phyloP scores from a whole-genome alignment of 1,140 invertebrate species.

The Acyrthosiphon pisum region DNA sequence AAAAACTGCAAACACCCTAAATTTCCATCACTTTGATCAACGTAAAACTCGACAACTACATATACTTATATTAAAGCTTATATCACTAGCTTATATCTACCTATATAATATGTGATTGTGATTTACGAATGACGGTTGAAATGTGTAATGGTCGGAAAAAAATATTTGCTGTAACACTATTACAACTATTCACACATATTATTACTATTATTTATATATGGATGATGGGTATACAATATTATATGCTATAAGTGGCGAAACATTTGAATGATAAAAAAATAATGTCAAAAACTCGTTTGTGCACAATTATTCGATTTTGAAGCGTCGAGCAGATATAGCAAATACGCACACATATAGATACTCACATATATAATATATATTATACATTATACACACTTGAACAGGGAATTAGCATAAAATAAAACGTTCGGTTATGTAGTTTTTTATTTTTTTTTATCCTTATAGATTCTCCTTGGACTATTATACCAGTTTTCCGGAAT shows the following conservation, averaged over 20 bases:
- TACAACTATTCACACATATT: background rate
- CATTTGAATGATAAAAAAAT: background rate
- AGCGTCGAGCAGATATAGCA: background rate
- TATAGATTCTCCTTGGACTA: constrained; percentile 50
- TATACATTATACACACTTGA: background rate
- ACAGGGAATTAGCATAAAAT: constrained; percentile 27
- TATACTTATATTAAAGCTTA: background rate
- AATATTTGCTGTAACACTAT: no score
- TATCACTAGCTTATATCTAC: background rate
- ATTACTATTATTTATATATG: background rate
- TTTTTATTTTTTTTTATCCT: background rate
- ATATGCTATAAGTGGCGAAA: background rate
- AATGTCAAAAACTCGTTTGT: constrained; percentile 13
- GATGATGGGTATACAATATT: background rate
- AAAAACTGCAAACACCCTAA: background rate
- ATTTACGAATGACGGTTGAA: background rate
- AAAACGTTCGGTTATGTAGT: background rate
- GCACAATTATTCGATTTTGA: background rate
- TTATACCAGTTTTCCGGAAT: constrained; percentile 54
- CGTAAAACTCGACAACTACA: background rate
- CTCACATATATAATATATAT: background rate
- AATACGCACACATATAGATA: background rate
- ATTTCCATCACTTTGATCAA: background rate
- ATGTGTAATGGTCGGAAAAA: background rate
- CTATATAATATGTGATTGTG: background rate